Conservation (phyloP, 2,888 invertebrate species). For the Yponomeuta malinellus region DNA sequence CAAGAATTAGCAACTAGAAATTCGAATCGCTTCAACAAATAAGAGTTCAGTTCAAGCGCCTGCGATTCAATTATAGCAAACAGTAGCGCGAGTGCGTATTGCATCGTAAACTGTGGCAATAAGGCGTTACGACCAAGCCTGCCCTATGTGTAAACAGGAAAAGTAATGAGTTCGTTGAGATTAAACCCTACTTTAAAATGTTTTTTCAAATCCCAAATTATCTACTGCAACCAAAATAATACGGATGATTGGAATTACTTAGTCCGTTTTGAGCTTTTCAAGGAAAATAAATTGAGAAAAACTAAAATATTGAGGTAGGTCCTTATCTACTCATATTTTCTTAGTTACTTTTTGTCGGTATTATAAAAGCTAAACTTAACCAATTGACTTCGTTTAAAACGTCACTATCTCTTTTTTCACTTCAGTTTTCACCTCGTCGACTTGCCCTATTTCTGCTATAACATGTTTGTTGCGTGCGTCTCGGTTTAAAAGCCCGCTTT, state of each 20-base stretch:
- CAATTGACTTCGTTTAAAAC: neutral
- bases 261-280: too few relatives aligned
- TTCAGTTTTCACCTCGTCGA: neutral
- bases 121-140: constrained; percentile 55
- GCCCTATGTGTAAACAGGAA: neutral
- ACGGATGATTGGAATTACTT: too few relatives aligned
- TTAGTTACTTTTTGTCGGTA: too few relatives aligned
- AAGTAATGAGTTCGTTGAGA: neutral
- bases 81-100: constrained; percentile 59
- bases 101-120: constrained; percentile 62
- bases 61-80: constrained; percentile 69
- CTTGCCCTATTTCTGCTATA: neutral
- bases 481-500: constrained; percentile 14
- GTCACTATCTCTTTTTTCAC: neutral
- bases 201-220: too few relatives aligned
- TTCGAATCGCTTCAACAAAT: constrained; percentile 35
- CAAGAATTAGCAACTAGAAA: neutral
- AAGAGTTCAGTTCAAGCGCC: constrained; percentile 56
- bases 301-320: too few relatives aligned
- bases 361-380: too few relatives aligned
- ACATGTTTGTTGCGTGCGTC: constrained; percentile 24
- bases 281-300: too few relatives aligned
- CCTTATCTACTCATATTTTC: too few relatives aligned
- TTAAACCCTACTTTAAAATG: too few relatives aligned
- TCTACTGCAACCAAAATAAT: too few relatives aligned